These are phyloP conservation scores for Taphrorychus bicolor DNA, from an alignment of 2,888 invertebrate genomes.

Conservation along the genomic window DNA sequence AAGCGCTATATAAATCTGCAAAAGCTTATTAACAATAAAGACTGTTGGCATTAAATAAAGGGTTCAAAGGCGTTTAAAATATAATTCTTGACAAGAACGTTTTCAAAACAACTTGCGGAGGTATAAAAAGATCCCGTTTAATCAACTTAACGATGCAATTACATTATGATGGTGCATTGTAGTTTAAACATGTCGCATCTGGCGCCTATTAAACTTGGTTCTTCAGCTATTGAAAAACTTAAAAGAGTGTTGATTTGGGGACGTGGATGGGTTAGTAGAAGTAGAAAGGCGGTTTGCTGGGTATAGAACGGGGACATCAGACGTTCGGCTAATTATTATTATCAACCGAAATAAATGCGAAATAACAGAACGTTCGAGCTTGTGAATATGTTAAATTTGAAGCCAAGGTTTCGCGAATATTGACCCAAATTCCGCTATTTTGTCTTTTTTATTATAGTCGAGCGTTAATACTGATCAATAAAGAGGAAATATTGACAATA, in stretches of 20 bases:
- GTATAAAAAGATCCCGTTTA: not conserved
- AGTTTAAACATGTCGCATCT: not conserved
- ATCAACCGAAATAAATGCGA: not conserved
- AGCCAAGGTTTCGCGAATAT: slow-evolving; percentile 19
- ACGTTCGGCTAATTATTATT: not conserved
- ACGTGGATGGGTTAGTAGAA: too few relatives aligned
- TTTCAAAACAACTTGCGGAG: not conserved
- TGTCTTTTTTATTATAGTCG: slow-evolving; percentile 12
- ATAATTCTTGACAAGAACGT: not conserved
- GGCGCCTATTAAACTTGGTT: too few relatives aligned
- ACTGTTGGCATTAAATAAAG: not conserved
- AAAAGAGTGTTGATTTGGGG: too few relatives aligned
- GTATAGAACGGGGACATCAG: not conserved
- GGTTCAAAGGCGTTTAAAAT: not conserved
- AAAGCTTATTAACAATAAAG: not conserved
- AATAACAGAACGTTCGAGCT: slow-evolving; percentile 1
- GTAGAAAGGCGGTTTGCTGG: not conserved
- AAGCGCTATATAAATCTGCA: not conserved
- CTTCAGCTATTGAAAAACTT: too few relatives aligned
- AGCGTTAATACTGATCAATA: not conserved
- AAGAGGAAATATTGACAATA: too few relatives aligned
- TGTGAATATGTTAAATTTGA: slow-evolving; percentile 7
- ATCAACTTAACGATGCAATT: not conserved
- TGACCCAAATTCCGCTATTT: slow-evolving; percentile 22
- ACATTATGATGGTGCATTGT: too few relatives aligned